Conservation (phyloP, 1,140 invertebrate genomes). For the Trichonephila clavipes region DNA sequence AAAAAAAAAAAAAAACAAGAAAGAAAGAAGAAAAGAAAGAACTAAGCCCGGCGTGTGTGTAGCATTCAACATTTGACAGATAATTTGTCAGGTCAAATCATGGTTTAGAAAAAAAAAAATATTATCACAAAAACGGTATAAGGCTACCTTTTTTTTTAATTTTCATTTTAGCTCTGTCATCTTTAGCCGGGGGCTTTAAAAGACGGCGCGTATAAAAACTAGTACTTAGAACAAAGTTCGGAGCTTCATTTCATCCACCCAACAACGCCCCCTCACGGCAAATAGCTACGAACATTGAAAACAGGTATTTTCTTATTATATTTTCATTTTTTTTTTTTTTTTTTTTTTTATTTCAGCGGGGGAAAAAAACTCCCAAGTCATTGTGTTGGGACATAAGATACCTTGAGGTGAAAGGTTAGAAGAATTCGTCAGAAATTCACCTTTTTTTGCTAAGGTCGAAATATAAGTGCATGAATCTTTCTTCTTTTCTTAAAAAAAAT, state of each 20-base stretch:
- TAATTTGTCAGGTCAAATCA: slow-evolving; percentile 66
- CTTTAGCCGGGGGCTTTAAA: neutral
- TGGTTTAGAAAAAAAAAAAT: slow-evolving; percentile 6
- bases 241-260: neutral
- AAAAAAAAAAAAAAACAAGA: neutral
- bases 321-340: neutral
- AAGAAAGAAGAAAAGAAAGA: neutral
- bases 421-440: neutral
- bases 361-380: neutral
- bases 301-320: slow-evolving; percentile 25
- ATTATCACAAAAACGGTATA: neutral
- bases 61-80: slow-evolving; percentile 49
- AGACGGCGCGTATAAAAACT: slow-evolving; percentile 15
- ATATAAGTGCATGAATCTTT: neutral
- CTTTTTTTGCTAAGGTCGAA: neutral
- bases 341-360: neutral
- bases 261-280: neutral
- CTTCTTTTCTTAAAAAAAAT: neutral
- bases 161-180: neutral
- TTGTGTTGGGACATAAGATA: neutral
- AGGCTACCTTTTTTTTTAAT: neutral
- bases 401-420: slow-evolving; percentile 15
- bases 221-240: neutral
- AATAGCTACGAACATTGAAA: slow-evolving; percentile 39
- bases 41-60: neutral